Conservation (phyloP, 92 coral and sea anemone genomes). For the Epizoanthus illoricatus region DNA sequence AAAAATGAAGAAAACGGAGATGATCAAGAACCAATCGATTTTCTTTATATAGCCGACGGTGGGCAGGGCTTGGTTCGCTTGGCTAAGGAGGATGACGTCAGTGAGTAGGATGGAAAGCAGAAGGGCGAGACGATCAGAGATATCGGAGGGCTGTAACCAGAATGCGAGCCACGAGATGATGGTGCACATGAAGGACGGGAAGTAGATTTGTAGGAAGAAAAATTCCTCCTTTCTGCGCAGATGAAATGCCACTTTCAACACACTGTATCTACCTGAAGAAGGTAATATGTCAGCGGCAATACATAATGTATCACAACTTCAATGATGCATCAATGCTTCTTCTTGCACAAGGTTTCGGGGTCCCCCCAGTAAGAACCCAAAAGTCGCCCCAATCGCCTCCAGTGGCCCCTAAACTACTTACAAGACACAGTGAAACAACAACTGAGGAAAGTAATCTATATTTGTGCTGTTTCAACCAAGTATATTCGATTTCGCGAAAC, state of each 20-base stretch:
- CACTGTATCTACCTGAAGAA: constrained; percentile 1
- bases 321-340: no score
- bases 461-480: no score
- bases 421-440: no score
- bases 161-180: constrained; percentile 10
- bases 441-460: no score
- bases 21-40: constrained; percentile 19
- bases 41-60: constrained; percentile 25
- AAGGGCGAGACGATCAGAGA: constrained; percentile 6
- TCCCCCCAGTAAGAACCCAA: no score
- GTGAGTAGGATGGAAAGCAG: constrained; percentile 14
- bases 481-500: no score
- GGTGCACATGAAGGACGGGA: constrained; percentile 31
- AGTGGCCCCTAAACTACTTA: no score
- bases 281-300: no score
- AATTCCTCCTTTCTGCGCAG: constrained; percentile 20
- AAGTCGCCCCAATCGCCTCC: no score
- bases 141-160: constrained; percentile 25
- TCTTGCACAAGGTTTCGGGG: no score
- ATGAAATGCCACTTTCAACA: constrained; percentile 7
- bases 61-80: constrained; percentile 26
- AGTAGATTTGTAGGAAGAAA: constrained; percentile 10
- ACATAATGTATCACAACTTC: no score
- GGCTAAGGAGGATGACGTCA: constrained; percentile 17
- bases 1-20: constrained; percentile 9